Conservation (phyloP, 1,140 invertebrate species). For the Philotrypesis tridentata region DNA sequence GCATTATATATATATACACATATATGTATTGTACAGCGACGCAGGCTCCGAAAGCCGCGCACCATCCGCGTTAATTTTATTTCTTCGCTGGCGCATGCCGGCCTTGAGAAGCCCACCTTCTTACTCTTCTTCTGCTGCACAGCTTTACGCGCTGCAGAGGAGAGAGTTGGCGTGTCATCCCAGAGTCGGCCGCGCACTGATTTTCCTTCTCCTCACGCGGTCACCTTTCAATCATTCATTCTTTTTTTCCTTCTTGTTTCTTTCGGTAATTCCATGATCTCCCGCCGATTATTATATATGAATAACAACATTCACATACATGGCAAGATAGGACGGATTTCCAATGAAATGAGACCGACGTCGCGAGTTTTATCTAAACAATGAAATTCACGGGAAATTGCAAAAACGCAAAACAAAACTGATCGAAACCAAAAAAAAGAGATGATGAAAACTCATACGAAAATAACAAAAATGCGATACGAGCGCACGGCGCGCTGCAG, state of each 20-base stretch:
- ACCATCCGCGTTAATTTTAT: constrained; percentile 19
- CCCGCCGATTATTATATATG: constrained; percentile 19
- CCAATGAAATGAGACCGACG: constrained; percentile 36
- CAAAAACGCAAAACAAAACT: neutral
- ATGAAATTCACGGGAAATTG: constrained; percentile 22
- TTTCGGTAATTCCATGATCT: constrained; percentile 2
- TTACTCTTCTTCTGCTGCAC: too few relatives aligned
- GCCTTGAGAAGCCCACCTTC: neutral
- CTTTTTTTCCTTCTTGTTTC: neutral
- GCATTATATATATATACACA: too few relatives aligned
- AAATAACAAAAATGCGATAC: constrained; percentile 7
- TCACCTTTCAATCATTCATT: neutral
- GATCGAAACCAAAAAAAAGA: constrained; percentile 14
- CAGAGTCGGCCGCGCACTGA: neutral
- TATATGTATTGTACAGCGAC: neutral
- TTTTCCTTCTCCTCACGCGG: neutral
- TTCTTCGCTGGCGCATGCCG: neutral
- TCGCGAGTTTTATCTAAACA: constrained; percentile 36
- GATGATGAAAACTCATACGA: constrained; percentile 2
- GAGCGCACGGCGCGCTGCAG: neutral
- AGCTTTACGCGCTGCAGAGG: too few relatives aligned
- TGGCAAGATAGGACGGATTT: constrained; percentile 22
- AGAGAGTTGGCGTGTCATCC: neutral
- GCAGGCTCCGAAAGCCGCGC: constrained; percentile 14
- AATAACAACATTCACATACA: constrained; percentile 28